phyloP scores from a whole-genome alignment of 2,113 vertebrate species.

The Alouatta palliata region DNA sequence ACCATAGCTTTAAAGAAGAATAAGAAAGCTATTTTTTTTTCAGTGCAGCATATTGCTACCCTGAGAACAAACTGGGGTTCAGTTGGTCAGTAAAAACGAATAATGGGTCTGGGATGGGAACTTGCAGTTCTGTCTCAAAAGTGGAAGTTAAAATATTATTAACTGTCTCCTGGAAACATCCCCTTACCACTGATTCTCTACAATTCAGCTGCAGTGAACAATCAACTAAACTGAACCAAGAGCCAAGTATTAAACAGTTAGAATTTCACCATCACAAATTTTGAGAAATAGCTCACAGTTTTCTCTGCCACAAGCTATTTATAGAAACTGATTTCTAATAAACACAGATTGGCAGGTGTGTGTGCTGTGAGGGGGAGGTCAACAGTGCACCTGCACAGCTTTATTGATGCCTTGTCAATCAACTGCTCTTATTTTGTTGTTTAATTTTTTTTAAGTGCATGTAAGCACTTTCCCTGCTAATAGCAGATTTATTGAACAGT shows the following conservation, averaged over 20 bases:
- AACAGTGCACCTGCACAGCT: slow-evolving; percentile 79
- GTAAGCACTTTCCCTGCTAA: slow-evolving; percentile 88
- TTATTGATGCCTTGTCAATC: slow-evolving; percentile 91
- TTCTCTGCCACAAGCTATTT: slow-evolving; percentile 84
- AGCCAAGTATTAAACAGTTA: slow-evolving; percentile 75
- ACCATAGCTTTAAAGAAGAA: neutral
- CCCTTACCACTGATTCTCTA: neutral
- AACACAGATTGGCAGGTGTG: slow-evolving; percentile 85
- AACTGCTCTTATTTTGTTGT: slow-evolving; percentile 86
- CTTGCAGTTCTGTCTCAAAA: neutral
- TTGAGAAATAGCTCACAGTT: slow-evolving; percentile 71
- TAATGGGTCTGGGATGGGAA: neutral
- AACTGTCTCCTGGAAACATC: neutral
- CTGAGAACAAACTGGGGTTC: neutral
- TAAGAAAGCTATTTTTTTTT: neutral
- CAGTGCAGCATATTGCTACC: neutral
- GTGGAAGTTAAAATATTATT: neutral
- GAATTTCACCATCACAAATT: slow-evolving; percentile 75
- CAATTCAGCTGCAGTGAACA: neutral
- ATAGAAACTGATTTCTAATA: slow-evolving; percentile 87
- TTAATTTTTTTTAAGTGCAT: slow-evolving; percentile 84
- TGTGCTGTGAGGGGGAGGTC: slow-evolving; percentile 81
- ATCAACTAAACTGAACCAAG: slow-evolving; percentile 76
- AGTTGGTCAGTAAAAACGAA: neutral
- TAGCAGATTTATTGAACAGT: slow-evolving; percentile 86